Evolutionary conservation across 2,797 vertebrate genomes (phyloP).

Genomic region (Clarias platycephalus): DNA sequence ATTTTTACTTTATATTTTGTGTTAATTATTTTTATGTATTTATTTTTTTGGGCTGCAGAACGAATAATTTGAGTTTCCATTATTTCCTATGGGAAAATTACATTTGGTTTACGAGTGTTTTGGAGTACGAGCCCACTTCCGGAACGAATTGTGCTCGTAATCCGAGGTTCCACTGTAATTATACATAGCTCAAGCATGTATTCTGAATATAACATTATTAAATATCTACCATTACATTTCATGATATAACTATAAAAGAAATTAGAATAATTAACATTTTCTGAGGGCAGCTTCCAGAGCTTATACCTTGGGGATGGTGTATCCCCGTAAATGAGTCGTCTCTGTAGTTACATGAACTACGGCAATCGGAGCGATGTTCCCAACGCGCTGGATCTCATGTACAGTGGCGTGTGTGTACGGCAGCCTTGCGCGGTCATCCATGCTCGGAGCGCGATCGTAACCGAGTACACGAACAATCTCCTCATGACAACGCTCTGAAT

Average conservation of each 20-base stretch:
- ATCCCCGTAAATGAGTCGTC: slow-evolving; percentile 42
- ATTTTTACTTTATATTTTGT: no score
- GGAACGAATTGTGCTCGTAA: no score
- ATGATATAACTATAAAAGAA: background rate
- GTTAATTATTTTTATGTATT: no score
- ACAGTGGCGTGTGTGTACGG: slow-evolving; percentile 51
- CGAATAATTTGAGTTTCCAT: no score
- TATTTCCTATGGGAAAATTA: no score
- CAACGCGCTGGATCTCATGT: slow-evolving; percentile 54
- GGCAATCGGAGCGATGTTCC: slow-evolving; percentile 38
- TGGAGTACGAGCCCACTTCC: no score
- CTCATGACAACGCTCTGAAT: slow-evolving; percentile 54
- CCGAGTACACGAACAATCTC: slow-evolving; percentile 55
- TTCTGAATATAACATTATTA: no score
- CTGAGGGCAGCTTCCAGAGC: background rate
- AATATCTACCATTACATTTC: no score
- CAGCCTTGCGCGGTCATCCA: slow-evolving; percentile 50
- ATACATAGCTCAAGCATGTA: no score
- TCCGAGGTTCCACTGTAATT: no score
- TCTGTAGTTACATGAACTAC: slow-evolving; percentile 39
- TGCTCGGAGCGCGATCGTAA: slow-evolving; percentile 44
- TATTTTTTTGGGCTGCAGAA: no score
- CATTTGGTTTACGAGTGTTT: no score
- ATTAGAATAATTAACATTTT: background rate
- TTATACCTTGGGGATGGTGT: slow-evolving; percentile 47